phyloP scores from a whole-genome alignment of 2,797 vertebrate genomes.

The Setipinna tenuifilis region DNA sequence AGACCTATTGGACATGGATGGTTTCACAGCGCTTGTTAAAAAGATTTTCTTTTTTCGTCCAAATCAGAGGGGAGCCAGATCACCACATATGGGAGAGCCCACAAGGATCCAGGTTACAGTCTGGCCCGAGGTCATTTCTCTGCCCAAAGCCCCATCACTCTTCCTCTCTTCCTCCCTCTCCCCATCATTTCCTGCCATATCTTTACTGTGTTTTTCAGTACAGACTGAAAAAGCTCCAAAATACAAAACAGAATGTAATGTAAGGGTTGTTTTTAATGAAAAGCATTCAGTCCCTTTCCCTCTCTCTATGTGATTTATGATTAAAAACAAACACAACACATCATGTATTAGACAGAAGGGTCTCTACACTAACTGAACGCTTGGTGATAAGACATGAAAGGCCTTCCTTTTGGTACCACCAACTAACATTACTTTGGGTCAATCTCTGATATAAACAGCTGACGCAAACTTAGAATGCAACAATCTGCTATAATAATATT shows the following conservation, averaged over 20 bases:
- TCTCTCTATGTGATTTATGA: background rate
- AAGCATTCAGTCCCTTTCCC: background rate
- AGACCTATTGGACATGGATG: background rate
- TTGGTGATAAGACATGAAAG: background rate
- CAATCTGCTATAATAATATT: no score
- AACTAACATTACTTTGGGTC: background rate
- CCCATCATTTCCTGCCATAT: background rate
- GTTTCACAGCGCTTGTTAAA: background rate
- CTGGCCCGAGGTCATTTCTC: background rate
- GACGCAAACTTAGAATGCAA: no score
- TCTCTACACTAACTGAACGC: background rate
- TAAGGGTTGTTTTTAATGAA: background rate
- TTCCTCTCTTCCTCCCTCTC: background rate
- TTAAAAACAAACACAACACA: background rate
- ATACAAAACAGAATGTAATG: background rate
- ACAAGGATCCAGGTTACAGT: background rate
- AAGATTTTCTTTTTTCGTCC: background rate
- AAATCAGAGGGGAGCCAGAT: no score
- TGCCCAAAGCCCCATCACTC: conserved; percentile 20
- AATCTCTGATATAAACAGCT: background rate
- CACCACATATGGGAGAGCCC: background rate
- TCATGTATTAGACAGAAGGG: background rate
- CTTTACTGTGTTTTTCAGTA: background rate
- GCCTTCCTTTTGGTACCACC: background rate
- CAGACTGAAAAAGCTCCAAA: background rate